phyloP scores from a whole-genome alignment of 2,113 vertebrate genomes.

The Cyanoderma ruficeps region DNA sequence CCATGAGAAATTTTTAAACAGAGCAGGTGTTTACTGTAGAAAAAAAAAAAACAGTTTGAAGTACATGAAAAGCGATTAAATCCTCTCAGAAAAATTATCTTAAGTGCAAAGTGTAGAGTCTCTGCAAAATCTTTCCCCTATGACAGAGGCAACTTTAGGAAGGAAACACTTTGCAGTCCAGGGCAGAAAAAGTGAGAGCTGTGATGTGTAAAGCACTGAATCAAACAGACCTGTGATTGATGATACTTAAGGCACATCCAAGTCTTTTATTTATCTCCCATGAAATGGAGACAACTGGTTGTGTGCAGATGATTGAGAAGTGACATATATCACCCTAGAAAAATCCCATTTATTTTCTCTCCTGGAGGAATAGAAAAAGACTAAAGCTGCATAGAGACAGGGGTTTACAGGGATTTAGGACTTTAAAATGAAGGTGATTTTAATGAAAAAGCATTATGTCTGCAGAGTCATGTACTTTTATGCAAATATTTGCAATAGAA shows the following conservation, averaged over 20 bases:
- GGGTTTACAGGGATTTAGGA: background rate
- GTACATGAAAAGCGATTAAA: background rate
- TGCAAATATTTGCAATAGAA: background rate
- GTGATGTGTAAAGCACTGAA: background rate
- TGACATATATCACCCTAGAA: background rate
- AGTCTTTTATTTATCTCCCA: background rate
- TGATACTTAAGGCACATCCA: background rate
- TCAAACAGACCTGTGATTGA: background rate
- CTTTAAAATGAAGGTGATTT: background rate
- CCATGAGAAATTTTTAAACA: background rate
- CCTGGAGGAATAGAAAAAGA: background rate
- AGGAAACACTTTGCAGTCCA: background rate
- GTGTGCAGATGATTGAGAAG: background rate
- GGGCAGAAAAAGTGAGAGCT: background rate
- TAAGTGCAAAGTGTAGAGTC: background rate
- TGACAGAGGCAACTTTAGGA: background rate
- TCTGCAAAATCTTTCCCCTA: background rate
- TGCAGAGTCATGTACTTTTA: background rate
- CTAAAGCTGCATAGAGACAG: background rate
- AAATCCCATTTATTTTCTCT: background rate
- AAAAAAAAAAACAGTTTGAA: slow-evolving; percentile 9
- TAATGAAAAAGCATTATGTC: background rate
- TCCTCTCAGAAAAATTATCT: slow-evolving; percentile 3
- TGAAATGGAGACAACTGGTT: background rate
- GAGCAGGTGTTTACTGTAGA: background rate